Conservation (phyloP, 2,888 invertebrate species). For the Scrobipalpa atriplicella region DNA sequence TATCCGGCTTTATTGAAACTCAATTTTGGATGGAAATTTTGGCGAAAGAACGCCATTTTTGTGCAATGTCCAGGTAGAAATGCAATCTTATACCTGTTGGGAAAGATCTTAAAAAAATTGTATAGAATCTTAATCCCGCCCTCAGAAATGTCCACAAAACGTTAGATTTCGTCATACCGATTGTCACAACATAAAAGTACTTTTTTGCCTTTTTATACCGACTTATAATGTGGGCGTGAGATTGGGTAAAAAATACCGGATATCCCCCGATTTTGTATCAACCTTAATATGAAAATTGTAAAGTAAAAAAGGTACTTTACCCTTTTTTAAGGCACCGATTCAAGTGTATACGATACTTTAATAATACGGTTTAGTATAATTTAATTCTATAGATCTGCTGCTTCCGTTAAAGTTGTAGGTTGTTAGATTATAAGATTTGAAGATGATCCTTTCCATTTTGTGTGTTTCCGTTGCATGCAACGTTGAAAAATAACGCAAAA, state of each 20-base stretch:
- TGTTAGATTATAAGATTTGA: background rate
- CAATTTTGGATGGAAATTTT: conserved; percentile 13
- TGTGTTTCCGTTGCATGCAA: background rate
- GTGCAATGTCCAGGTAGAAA: conserved; percentile 51
- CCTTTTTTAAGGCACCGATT: conserved; percentile 22
- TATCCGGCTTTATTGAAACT: conserved; percentile 43
- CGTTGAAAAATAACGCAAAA: background rate
- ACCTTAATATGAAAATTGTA: conserved; percentile 30
- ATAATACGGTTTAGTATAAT: conserved; percentile 22
- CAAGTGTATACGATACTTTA: conserved; percentile 27
- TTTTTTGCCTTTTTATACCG: conserved; percentile 4
- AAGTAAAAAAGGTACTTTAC: conserved; percentile 24
- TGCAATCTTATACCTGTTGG: conserved; percentile 25
- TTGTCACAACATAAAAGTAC: conserved; percentile 36
- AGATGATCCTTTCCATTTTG: background rate
- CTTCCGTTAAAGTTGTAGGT: conserved; percentile 3
- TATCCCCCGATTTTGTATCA: conserved; percentile 68
- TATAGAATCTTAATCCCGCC: conserved; percentile 38
- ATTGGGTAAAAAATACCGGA: conserved; percentile 66
- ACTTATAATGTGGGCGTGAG: conserved; percentile 65
- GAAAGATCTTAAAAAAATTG: background rate
- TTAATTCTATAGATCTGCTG: conserved; percentile 17
- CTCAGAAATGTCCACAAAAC: conserved; percentile 48
- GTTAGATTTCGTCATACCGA: conserved; percentile 53
- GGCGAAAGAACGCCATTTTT: conserved; percentile 38